These are phyloP conservation scores for Eilema griseolum DNA, from an alignment of 2,888 invertebrate species.

Conservation along the genomic window DNA sequence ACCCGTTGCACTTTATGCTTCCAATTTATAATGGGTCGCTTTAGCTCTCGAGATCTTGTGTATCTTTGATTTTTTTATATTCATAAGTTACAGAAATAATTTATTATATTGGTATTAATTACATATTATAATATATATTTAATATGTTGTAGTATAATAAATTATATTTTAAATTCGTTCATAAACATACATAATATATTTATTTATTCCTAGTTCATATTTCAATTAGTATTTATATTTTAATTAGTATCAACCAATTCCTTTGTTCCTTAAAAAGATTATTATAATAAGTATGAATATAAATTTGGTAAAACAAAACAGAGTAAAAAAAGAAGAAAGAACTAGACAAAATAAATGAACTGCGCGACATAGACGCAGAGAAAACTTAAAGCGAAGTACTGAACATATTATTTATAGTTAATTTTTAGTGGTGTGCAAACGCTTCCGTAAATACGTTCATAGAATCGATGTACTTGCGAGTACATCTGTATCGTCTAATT, in stretches of 20 bases:
- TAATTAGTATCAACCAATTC: neutral
- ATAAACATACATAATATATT: neutral
- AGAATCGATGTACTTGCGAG: slow-evolving; percentile 44
- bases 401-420: slow-evolving; percentile 46
- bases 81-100: no score
- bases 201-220: neutral
- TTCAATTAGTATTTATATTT: neutral
- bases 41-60: no score
- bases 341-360: slow-evolving; percentile 27
- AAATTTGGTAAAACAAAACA: neutral
- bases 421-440: slow-evolving; percentile 49
- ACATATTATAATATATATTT: no score
- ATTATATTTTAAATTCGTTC: neutral
- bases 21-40: no score
- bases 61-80: no score
- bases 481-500: slow-evolving; percentile 55
- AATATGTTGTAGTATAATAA: no score
- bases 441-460: slow-evolving; percentile 52
- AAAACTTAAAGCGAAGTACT: slow-evolving; percentile 42
- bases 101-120: no score
- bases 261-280: neutral
- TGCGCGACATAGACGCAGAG: slow-evolving; percentile 32
- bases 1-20: no score
- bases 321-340: neutral
- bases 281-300: neutral